Evolutionary conservation across 2,888 invertebrate genomes (phyloP).

Genomic region (Papilio protenor): DNA sequence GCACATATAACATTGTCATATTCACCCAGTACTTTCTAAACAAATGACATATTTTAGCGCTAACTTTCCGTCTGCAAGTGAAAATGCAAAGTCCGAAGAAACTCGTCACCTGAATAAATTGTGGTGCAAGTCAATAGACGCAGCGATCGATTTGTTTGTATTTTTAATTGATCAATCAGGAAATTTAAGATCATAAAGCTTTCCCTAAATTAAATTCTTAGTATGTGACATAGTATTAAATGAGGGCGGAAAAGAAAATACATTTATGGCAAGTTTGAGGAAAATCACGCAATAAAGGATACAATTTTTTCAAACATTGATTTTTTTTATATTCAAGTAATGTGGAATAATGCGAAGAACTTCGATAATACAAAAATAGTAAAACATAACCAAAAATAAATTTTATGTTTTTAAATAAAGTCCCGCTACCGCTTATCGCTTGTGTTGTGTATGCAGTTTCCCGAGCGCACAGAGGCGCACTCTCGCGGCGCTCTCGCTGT

Average conservation of each 20-base stretch:
- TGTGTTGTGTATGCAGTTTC: conserved; percentile 14
- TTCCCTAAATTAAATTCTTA: no score
- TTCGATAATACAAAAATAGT: not conserved
- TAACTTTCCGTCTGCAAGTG: conserved; percentile 32
- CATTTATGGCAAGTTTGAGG: not conserved
- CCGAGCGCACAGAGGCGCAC: conserved; percentile 7
- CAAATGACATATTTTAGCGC: conserved; percentile 5
- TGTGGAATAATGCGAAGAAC: not conserved
- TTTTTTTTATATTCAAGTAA: not conserved
- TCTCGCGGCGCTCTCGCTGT: conserved; percentile 22
- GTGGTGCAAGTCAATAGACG: conserved; percentile 3
- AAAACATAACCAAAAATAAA: not conserved
- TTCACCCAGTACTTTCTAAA: conserved; percentile 7
- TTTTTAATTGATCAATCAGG: no score
- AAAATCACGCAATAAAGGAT: not conserved
- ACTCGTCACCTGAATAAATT: not conserved
- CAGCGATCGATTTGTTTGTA: conserved; percentile 8
- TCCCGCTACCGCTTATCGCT: conserved; percentile 1
- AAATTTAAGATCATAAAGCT: no score
- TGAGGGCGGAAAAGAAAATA: not conserved
- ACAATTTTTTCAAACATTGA: not conserved
- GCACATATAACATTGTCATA: not conserved
- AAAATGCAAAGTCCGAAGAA: conserved; percentile 35
- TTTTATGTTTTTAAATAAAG: no score
- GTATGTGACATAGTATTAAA: no score